phyloP scores from a whole-genome alignment of 2,888 invertebrate genomes.

The Orgyia antiqua region DNA sequence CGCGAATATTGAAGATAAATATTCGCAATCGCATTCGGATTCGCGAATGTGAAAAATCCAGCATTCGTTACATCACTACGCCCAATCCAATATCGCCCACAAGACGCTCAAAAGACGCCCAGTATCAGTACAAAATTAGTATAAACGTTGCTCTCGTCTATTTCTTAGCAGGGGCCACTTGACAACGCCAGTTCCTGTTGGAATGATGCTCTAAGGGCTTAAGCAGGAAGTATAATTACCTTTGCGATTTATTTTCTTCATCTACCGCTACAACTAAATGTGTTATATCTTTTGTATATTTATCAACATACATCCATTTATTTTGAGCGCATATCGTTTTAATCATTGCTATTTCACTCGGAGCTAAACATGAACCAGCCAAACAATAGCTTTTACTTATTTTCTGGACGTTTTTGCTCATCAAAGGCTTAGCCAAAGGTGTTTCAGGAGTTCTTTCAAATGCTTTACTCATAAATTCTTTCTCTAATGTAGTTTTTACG shows the following conservation, averaged over 20 bases:
- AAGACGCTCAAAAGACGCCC: too few species aligned
- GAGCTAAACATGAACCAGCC: constrained; percentile 52
- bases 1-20: too few species aligned
- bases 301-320: constrained; percentile 48
- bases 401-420: constrained; percentile 18
- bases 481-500: constrained; percentile 59
- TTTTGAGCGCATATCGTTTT: constrained; percentile 43
- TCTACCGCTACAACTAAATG: constrained; percentile 67
- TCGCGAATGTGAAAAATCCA: too few species aligned
- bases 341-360: constrained; percentile 37
- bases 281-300: constrained; percentile 52
- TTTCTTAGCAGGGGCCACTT: too few species aligned
- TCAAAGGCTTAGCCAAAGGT: constrained; percentile 21
- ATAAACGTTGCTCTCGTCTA: too few species aligned
- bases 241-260: constrained; percentile 57
- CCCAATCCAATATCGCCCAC: too few species aligned
- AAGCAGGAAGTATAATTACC: too few species aligned
- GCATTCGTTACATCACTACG: too few species aligned
- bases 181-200: too few species aligned
- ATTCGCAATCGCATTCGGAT: too few species aligned
- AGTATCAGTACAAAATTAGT: too few species aligned
- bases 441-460: constrained; percentile 46
- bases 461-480: constrained; percentile 55
- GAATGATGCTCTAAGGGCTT: too few species aligned
- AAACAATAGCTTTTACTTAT: constrained; percentile 35